Conservation (phyloP, 2,797 vertebrate genomes). For the Alcedo quadribrachys region DNA sequence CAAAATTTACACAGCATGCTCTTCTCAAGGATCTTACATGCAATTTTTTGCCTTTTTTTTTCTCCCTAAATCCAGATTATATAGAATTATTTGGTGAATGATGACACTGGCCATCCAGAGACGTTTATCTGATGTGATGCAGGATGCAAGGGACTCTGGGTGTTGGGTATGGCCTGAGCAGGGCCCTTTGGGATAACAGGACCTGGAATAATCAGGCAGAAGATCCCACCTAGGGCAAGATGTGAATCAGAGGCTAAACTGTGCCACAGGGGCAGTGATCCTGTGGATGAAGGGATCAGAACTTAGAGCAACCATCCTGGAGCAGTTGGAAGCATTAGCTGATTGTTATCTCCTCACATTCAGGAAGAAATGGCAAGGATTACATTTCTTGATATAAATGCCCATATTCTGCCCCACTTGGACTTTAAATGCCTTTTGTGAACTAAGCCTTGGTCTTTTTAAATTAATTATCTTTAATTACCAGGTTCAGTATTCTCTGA, state of each 20-base stretch:
- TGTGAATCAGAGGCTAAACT: neutral
- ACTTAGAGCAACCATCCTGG: neutral
- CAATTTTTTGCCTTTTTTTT: neutral
- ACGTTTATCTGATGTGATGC: neutral
- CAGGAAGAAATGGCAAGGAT: neutral
- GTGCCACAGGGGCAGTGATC: fast-evolving
- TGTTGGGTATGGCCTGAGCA: neutral
- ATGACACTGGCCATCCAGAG: neutral
- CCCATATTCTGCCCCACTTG: neutral
- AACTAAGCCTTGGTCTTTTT: neutral
- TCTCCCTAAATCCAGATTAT: fast-evolving
- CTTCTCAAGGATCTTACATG: neutral
- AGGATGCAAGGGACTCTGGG: neutral
- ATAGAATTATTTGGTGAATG: neutral
- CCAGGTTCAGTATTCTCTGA: neutral
- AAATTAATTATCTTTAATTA: slow-evolving; percentile 63
- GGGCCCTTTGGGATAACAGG: fast-evolving
- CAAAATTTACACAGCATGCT: fast-evolving
- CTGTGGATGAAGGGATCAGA: neutral
- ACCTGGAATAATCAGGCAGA: neutral
- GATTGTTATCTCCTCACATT: neutral
- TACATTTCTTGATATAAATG: neutral
- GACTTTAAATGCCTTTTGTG: neutral
- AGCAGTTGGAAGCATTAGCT: neutral
- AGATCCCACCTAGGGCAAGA: neutral